A percentile compares a stretch with the other conserved stretches of the same genome.
Evolutionary conservation across 2,888 invertebrate species (phyloP).

Genomic region (Halictus ligatus): DNA sequence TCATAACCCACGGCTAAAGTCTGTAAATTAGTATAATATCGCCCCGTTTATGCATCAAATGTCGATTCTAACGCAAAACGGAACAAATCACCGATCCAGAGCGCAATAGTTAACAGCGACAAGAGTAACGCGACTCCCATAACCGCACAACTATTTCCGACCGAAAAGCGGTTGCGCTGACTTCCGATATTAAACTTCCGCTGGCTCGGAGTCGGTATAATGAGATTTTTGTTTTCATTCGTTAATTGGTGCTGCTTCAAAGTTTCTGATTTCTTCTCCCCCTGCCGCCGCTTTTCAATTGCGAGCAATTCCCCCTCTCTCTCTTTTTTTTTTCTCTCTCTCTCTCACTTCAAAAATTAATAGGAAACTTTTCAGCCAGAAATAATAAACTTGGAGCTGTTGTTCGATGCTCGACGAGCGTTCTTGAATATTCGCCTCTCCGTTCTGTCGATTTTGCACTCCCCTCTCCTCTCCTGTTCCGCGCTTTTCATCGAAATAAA

Average conservation of each 20-base stretch:
- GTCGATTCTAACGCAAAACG: not conserved
- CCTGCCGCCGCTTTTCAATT: not conserved
- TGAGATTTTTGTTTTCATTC: constrained; percentile 56
- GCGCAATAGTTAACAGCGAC: not conserved
- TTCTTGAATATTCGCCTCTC: constrained; percentile 11
- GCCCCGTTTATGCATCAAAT: too few species aligned
- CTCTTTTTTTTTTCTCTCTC: not conserved
- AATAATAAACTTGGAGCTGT: constrained; percentile 48
- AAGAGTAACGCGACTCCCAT: not conserved
- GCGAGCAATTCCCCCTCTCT: not conserved
- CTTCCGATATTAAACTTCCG: constrained; percentile 46
- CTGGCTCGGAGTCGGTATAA: constrained; percentile 26
- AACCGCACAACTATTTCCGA: constrained; percentile 6
- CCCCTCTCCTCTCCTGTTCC: not conserved
- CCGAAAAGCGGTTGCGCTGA: not conserved
- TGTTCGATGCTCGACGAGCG: constrained; percentile 12
- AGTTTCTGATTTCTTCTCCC: constrained; percentile 34
- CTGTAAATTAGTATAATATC: too few species aligned
- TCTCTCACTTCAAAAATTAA: constrained; percentile 34
- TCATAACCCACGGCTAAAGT: too few species aligned
- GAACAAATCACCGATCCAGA: not conserved
- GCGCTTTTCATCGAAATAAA: constrained; percentile 61
- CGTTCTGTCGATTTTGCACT: not conserved
- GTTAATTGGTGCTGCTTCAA: constrained; percentile 48
- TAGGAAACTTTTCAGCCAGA: constrained; percentile 47